These are phyloP conservation scores for Australoheros scitulus DNA, from an alignment of 2,113 vertebrate species.

Conservation along the genomic window DNA sequence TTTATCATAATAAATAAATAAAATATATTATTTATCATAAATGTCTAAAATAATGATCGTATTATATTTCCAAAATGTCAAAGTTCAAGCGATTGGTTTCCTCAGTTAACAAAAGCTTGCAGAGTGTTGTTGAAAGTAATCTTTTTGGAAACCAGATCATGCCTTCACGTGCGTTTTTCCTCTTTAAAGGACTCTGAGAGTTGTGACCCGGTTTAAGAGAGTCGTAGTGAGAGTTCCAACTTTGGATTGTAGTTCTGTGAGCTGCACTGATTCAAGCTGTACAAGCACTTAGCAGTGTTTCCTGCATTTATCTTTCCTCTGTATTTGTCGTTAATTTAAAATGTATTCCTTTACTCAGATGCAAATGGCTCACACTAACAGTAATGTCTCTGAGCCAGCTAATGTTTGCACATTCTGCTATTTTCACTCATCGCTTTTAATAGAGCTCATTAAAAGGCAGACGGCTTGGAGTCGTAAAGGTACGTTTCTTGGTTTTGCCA, in stretches of 20 bases:
- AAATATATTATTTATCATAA: neutral
- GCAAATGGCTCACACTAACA: neutral
- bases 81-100: accelerated
- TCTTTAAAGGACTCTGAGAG: too few relatives aligned
- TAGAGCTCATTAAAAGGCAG: constrained; percentile 2
- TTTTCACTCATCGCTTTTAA: neutral
- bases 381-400: neutral
- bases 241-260: neutral
- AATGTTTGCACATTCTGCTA: neutral
- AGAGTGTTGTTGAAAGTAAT: neutral
- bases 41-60: neutral
- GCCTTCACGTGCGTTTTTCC: too few relatives aligned
- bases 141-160: accelerated
- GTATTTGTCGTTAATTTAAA: neutral
- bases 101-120: neutral
- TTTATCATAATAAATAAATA: neutral
- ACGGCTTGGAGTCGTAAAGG: neutral
- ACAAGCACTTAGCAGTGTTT: neutral
- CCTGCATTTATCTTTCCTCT: neutral
- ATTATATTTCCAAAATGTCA: neutral
- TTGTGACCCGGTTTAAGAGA: too few relatives aligned
- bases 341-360: neutral
- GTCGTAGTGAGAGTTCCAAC: too few relatives aligned
- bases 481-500: neutral
- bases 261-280: neutral